phyloP scores from a whole-genome alignment of 1,140 invertebrate genomes.

The Dufourea novaeangliae region DNA sequence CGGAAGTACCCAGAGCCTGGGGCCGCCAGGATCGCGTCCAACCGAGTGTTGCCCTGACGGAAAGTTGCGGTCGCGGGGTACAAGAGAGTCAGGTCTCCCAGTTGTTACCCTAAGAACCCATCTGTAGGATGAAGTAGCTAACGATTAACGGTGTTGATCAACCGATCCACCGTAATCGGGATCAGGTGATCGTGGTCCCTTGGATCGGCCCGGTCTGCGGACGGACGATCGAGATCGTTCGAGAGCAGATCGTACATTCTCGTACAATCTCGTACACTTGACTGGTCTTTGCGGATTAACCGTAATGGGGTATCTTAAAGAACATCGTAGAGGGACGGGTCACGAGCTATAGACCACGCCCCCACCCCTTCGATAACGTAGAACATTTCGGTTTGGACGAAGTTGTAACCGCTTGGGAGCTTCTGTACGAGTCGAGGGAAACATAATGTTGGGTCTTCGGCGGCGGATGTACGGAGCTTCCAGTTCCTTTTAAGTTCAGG shows the following conservation, averaged over 20 bases:
- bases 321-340: no score
- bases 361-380: background rate
- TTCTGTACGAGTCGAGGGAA: background rate
- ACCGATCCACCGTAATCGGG: background rate
- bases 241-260: no score
- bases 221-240: conserved; percentile 1
- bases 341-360: no score
- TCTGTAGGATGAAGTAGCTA: background rate
- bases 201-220: background rate
- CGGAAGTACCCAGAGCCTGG: conserved; percentile 39
- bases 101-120: conserved; percentile 32
- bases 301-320: background rate
- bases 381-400: background rate
- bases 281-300: background rate
- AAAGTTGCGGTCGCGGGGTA: conserved; percentile 50
- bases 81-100: conserved; percentile 7
- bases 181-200: background rate
- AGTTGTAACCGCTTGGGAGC: background rate
- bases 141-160: background rate
- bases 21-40: conserved; percentile 31
- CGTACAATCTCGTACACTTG: no score
- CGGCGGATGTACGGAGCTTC: background rate
- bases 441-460: background rate
- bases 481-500: background rate
- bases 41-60: conserved; percentile 38